Percentiles rank a stretch among this genome's conserved stretches.
Evolutionary conservation across 2,113 vertebrate species (phyloP).

Genomic region (Sinocyclocheilus grahami): DNA sequence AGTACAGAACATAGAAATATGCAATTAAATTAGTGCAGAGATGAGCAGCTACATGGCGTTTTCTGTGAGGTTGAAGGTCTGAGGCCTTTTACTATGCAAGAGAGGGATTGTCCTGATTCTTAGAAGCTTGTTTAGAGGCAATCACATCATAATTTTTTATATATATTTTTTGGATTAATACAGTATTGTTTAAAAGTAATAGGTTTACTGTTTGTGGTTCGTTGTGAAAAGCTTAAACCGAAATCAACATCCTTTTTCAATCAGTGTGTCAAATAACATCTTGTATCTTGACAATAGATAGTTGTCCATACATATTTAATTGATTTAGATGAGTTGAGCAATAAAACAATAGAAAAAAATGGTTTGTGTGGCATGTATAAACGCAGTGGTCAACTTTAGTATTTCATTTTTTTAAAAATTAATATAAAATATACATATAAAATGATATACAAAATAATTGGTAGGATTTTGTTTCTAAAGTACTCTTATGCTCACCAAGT

Average conservation of each 20-base stretch:
- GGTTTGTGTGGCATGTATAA: background rate
- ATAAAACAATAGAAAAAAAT: constrained; percentile 32
- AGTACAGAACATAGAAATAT: background rate
- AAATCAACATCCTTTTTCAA: background rate
- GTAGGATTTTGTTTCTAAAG: no score
- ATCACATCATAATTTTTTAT: background rate
- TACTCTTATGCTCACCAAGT: background rate
- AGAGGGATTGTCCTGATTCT: constrained; percentile 15
- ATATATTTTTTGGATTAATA: background rate
- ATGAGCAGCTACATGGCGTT: background rate
- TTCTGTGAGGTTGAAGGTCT: background rate
- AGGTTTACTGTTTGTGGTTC: constrained; percentile 2
- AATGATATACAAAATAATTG: no score
- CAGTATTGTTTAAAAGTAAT: background rate
- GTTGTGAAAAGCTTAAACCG: background rate
- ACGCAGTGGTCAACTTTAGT: background rate
- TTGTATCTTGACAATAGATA: constrained; percentile 11
- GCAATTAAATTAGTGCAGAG: background rate
- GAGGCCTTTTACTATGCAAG: constrained; percentile 42
- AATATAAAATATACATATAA: no score
- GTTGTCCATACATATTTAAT: constrained; percentile 10
- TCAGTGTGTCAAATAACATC: constrained; percentile 7
- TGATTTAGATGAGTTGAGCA: constrained; percentile 6
- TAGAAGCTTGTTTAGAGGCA: background rate
- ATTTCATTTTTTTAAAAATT: background rate